A percentile compares a stretch with the other conserved stretches of the same genome.
Conservation (phyloP, 2,113 vertebrate genomes). For the Thamnaconus septentrionalis region DNA sequence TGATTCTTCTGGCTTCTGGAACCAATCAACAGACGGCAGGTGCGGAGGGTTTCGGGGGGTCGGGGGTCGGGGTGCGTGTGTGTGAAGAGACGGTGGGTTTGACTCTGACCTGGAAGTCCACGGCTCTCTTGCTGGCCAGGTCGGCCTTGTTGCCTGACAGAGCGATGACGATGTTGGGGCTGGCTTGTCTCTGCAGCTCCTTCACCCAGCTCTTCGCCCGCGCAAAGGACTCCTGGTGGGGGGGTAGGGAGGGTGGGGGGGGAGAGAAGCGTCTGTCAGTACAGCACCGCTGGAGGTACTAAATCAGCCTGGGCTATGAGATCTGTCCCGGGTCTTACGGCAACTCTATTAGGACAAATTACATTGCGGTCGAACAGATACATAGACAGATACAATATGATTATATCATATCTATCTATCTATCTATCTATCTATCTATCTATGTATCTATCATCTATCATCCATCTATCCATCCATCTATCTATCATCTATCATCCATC, state of each 20-base stretch:
- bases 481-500: too few species aligned
- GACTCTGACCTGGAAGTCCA: constrained; percentile 91
- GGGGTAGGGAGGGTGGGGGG: constrained; percentile 46
- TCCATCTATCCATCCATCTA: too few species aligned
- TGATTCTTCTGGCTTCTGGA: not conserved
- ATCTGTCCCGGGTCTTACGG: not conserved
- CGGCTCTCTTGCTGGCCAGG: constrained; percentile 94
- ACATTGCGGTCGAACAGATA: too few species aligned
- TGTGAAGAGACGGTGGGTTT: not conserved
- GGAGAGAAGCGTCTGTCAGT: constrained; percentile 14
- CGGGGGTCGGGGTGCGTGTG: not conserved
- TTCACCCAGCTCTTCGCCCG: constrained; percentile 99
- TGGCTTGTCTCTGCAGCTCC: constrained; percentile 98
- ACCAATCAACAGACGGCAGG: not conserved
- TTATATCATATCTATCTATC: too few species aligned
- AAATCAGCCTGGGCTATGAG: not conserved
- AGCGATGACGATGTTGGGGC: constrained; percentile 97
- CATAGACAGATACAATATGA: too few species aligned
- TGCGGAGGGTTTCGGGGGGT: not conserved
- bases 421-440: too few species aligned
- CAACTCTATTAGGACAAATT: too few species aligned
- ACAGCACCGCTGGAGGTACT: not conserved
- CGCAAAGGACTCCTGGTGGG: constrained; percentile 92
- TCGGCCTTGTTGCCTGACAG: constrained; percentile 98
- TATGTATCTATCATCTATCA: too few species aligned